Percentiles rank a stretch among this genome's conserved stretches.
Evolutionary conservation across 2,888 invertebrate species (phyloP).

Genomic region (Drosophila merina): DNA sequence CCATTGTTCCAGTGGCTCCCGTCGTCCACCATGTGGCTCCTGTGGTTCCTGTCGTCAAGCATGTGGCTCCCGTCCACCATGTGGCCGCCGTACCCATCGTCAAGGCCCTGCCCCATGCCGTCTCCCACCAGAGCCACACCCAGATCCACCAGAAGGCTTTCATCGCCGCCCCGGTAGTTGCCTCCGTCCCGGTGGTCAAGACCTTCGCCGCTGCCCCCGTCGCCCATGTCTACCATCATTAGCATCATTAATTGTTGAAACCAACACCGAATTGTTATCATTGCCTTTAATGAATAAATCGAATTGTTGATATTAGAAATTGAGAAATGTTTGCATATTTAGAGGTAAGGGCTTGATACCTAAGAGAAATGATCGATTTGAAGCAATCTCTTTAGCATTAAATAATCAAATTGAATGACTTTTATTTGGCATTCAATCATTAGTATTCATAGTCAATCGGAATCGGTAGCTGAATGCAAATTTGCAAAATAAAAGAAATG

Average conservation of each 20-base stretch:
- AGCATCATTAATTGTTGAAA: constrained; percentile 12
- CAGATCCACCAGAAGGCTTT: constrained; percentile 73
- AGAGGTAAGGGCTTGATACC: not conserved
- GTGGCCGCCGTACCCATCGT: constrained; percentile 50
- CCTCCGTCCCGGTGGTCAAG: constrained; percentile 50
- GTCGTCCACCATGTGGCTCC: constrained; percentile 43
- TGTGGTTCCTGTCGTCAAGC: constrained; percentile 36
- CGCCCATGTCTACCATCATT: constrained; percentile 69
- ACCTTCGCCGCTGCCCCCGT: constrained; percentile 64
- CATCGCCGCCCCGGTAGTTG: constrained; percentile 57
- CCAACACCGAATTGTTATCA: constrained; percentile 24
- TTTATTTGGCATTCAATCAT: constrained; percentile 17
- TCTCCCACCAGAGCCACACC: constrained; percentile 76
- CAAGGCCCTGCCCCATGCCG: constrained; percentile 42
- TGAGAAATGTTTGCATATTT: not conserved
- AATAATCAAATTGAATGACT: constrained; percentile 38
- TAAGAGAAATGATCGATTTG: constrained; percentile 14
- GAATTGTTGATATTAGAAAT: constrained; percentile 41
- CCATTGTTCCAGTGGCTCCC: constrained; percentile 57
- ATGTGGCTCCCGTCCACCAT: constrained; percentile 47
- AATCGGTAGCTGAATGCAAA: constrained; percentile 20
- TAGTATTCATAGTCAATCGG: constrained; percentile 13
- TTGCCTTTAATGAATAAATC: constrained; percentile 62
- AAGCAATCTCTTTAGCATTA: constrained; percentile 24
- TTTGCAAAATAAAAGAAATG: constrained; percentile 6